Base-by-base conservation (phyloP, 1,140 invertebrate genomes). In the Meloidogyne chitwoodi region DNA sequence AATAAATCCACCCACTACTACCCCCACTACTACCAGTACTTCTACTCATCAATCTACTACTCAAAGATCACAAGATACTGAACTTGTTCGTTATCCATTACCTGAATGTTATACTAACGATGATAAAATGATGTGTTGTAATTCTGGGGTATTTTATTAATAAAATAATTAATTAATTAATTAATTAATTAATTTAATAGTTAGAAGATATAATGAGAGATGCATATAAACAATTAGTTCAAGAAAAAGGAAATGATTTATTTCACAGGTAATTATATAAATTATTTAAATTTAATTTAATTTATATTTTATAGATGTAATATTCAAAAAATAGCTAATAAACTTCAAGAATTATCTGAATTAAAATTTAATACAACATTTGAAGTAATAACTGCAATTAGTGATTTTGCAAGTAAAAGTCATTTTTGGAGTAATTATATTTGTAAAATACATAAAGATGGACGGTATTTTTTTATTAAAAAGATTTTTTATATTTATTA, bases 81-180 rank as follows among this genome's bases (percentile, higher is more conserved):
- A 56, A 73, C 27, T 31, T 31, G 24, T 61, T 10, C 44, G 44
- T 27, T 80, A 82, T 31, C 79, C 79, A 6, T 27, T 80, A 26
- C 80, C 79, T 8, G 79, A 80, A 67, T 80, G 79, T 65, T 80
- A 80, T 65, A 80, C 79, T 24, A 72, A 81, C 71, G 61, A 76
- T 31, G 66, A 63, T 61, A 77, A 75, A 80, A 82, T 82, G 61
- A 82, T 82, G 81, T 82, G 81, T 73, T 82, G 81, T 29, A 82
- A 84, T 29, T 34, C 44, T 6, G 61, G 68, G 24, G 48, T 56
- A n/a, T n/a, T 19, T 41, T n/a, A n/a, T 14, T 44, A 19, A 44
- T n/a, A n/a, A n/a, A 48, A 2, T 56, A n/a, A n/a, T n/a, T 56
- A 48, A 19, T 56, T 22, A 56, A 38, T 8, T 38, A 38, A 8